These are phyloP conservation scores for Lycodopsis pacificus DNA, from an alignment of 2,797 vertebrate species.

Conservation along the genomic window DNA sequence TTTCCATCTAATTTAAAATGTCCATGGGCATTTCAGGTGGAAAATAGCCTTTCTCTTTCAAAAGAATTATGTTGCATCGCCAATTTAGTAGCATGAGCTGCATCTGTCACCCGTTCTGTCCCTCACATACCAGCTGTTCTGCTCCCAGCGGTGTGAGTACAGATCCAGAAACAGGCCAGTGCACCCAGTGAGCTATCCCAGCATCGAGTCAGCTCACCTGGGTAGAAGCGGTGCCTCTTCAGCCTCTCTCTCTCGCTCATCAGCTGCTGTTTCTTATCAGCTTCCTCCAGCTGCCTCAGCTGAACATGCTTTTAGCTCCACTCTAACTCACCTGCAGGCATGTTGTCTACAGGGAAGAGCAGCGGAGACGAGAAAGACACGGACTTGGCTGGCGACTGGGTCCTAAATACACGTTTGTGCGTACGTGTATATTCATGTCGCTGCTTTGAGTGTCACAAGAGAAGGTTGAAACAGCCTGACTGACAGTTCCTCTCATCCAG, in stretches of 20 bases:
- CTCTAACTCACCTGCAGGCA: constrained; percentile 5
- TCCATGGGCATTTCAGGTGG: neutral
- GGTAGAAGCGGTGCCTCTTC: constrained; percentile 2
- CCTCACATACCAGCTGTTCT: neutral
- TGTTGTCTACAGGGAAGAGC: neutral
- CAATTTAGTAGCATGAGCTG: neutral
- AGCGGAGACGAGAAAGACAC: neutral
- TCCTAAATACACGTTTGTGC: neutral
- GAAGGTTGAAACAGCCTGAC: constrained; percentile 40
- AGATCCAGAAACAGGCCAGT: neutral
- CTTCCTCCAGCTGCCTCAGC: constrained; percentile 33
- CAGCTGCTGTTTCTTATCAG: constrained; percentile 32
- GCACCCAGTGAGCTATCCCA: neutral
- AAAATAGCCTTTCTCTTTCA: neutral
- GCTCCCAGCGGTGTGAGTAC: too few relatives aligned
- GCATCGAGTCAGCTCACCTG: constrained; percentile 10
- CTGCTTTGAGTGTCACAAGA: constrained; percentile 12
- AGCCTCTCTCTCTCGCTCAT: constrained; percentile 29
- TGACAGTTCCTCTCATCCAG: constrained; percentile 49
- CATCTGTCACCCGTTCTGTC: neutral
- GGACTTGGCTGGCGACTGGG: neutral
- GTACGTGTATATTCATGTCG: constrained; percentile 5
- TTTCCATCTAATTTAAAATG: constrained; percentile 10
- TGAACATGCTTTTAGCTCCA: constrained; percentile 10
- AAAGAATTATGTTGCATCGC: neutral